Evolutionary conservation across 2,113 vertebrate species (phyloP), one percentile per base, ranked within the genome.

Genomic region (Stigmatopora argus): DNA sequence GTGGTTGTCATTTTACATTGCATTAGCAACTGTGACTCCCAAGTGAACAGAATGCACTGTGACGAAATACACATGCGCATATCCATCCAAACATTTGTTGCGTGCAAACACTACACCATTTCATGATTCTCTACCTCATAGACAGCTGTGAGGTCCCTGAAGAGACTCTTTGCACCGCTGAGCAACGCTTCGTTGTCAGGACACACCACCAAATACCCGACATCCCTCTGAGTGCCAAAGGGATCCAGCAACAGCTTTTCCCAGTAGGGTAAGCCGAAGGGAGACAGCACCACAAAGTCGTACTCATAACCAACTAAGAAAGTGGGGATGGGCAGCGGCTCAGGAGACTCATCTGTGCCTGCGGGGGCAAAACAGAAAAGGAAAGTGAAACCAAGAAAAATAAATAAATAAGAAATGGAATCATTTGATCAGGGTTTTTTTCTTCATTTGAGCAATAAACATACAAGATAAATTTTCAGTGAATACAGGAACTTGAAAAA

Each of bases 311-410:
- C 95, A 89, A 99, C 88, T 86, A 98, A 90, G 92, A 99, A 99
- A 0, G 97, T 97, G 74, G 97, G 97, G 74, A 99, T 97, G 89
- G 97, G 96, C 82, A 98, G 92, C 55, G 97, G 97, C 93, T 99
- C 97, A 0, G 97, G 97, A 76, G 97, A 98, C 89, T 99, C 97
- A 17, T 99, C 97, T 13, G 97, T 99, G 90, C 97, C 97, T 99
- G 89, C 72, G 73, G 70, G 70, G 65, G 51, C 19, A 55, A 64
- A 17, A 34, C 31, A 14, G 51, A 62, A 52, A 19, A 59, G 15
- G 52, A 18, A 35, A n/a, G 17, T 21, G 18, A 52, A 35, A 2
- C 57, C 58, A 62, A 21, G 9, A 62, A 6, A 11, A 6, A 69
- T 9, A 53, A 7, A 55, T 47, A 66, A 58, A 72, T 21, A 70